Base-by-base conservation (phyloP, 2,888 invertebrate genomes). In the Dascillus cervinus region DNA sequence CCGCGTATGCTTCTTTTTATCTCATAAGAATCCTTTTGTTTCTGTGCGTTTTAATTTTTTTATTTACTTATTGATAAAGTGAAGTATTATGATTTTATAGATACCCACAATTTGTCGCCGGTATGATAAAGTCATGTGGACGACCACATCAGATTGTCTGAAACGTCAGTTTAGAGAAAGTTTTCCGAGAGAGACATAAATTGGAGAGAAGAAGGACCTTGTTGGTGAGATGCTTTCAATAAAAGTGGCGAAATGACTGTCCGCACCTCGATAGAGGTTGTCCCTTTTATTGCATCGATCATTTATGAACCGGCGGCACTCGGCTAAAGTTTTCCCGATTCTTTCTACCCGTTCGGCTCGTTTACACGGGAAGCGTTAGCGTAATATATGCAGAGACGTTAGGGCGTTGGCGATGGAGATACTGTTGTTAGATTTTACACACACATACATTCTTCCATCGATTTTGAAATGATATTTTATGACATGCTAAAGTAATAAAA, bases 401-500 rank as follows among this genome's bases (percentile, higher is more conserved):
- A 15, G 19, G 24, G 31, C 41, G 41, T 47, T 47, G 47, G 46
- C 41, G 44, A 32, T 46, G 30, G 42, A 45, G n/a, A n/a, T 41
- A 37, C 39, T 44, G 42, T 41, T 47, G 41, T 43, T 41, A 43
- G 41, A 44, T 44, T 47, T 47, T 44, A 48, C n/a, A n/a, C n/a
- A n/a, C n/a, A n/a, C n/a, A n/a, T n/a, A n/a, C 44, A 39, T 44
- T 39, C 43, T 34, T 37, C 38, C 37, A 47, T 46, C 45, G 47
- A 41, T 46, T 47, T 44, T 48, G 45, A 48, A 50, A 48, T 43
- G 46, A 48, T 50, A 47, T 43, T 49, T 50, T 48, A 48, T 46
- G 43, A 50, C 46, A 48, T 48, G 50, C 47, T 47, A 48, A 50
- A 46, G 45, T 42, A 46, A 46, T 48, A 49, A 50, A 49, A 50